Percentiles rank a stretch among this genome's conserved stretches.
Conservation (phyloP, 2,113 vertebrate species). For the Mus pahari region DNA sequence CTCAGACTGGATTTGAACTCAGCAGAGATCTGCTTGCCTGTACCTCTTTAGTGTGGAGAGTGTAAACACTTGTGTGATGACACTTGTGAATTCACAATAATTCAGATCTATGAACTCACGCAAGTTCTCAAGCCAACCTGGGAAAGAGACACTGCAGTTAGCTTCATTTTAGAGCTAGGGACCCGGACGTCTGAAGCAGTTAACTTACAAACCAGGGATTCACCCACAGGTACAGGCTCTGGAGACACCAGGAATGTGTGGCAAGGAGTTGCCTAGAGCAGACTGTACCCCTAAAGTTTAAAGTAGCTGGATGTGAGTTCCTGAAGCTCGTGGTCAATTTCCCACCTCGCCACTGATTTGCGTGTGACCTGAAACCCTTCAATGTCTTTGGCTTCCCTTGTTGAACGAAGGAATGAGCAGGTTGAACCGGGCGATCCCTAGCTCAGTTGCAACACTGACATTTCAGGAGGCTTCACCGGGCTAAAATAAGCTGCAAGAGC, state of each 20-base stretch:
- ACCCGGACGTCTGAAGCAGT: neutral
- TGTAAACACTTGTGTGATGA: neutral
- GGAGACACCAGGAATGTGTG: neutral
- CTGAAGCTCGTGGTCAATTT: neutral
- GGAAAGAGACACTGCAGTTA: neutral
- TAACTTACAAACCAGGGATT: neutral
- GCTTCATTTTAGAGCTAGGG: neutral
- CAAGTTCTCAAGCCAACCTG: neutral
- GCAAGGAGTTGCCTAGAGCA: neutral
- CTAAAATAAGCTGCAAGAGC: conserved; percentile 77
- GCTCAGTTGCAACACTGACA: conserved; percentile 54
- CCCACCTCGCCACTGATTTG: neutral
- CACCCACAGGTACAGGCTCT: neutral
- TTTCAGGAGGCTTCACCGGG: conserved; percentile 74
- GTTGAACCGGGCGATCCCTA: conserved; percentile 33
- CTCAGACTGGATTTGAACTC: neutral
- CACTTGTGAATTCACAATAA: neutral
- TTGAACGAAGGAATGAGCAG: conserved; percentile 20
- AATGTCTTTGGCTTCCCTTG: neutral
- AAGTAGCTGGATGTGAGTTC: neutral
- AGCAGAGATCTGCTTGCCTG: neutral
- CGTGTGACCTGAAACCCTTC: neutral
- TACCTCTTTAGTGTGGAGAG: neutral
- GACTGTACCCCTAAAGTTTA: neutral
- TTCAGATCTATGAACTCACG: neutral